phyloP scores from a whole-genome alignment of 64 coral and sea anemone species.

The Catalaphyllia jardinei region DNA sequence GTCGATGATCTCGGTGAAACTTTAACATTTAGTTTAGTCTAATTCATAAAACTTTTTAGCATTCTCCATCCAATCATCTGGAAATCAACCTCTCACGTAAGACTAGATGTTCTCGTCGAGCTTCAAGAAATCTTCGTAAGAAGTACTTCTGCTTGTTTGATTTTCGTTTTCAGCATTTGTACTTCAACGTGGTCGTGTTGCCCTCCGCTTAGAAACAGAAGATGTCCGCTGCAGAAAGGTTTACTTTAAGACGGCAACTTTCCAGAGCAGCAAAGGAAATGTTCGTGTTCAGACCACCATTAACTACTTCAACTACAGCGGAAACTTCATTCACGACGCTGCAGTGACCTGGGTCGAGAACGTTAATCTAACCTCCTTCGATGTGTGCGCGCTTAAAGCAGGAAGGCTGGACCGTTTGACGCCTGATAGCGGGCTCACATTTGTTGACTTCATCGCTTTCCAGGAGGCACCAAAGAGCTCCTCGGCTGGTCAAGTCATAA shows the following conservation, averaged over 20 bases:
- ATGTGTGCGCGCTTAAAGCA: constrained; percentile 66
- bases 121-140: too few relatives aligned
- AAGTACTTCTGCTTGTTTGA: not conserved
- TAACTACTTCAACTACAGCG: constrained; percentile 57
- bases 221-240: constrained; percentile 66
- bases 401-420: constrained; percentile 68
- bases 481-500: constrained; percentile 16
- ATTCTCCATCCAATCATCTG: too few relatives aligned
- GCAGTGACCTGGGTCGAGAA: constrained; percentile 76
- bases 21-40: too few relatives aligned
- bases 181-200: constrained; percentile 72
- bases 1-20: too few relatives aligned
- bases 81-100: too few relatives aligned
- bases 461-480: constrained; percentile 58
- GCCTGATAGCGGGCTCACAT: constrained; percentile 56
- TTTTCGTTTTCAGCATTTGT: constrained; percentile 54
- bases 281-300: constrained; percentile 50
- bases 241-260: constrained; percentile 32
- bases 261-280: not conserved
- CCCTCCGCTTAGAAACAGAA: constrained; percentile 41
- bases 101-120: too few relatives aligned
- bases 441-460: constrained; percentile 70
- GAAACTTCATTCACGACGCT: constrained; percentile 71
- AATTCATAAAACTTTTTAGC: too few relatives aligned
- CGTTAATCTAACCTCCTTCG: constrained; percentile 36